Percentiles rank a stretch among this genome's conserved stretches.
Conservation (phyloP, 53 echinoderm and acorn worm genomes). For the Actinopyga echinites region DNA sequence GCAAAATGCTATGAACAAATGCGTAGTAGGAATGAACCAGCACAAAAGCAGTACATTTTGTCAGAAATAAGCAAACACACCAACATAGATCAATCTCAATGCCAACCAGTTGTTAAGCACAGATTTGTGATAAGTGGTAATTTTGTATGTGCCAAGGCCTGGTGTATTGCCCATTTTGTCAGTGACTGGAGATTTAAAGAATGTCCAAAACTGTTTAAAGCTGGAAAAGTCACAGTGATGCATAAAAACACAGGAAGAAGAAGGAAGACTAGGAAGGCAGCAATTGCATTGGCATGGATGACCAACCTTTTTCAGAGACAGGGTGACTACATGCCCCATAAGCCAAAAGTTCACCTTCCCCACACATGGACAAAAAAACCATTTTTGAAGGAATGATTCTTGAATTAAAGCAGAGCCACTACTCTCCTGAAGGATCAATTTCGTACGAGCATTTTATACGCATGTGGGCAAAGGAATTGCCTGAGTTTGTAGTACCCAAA, state of each 20-base stretch:
- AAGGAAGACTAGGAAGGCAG: not conserved
- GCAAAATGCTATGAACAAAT: too few species aligned
- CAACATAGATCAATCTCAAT: too few species aligned
- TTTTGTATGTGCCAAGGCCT: not conserved
- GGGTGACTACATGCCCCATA: conserved; percentile 28
- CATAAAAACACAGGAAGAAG: not conserved
- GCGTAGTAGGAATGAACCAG: too few species aligned
- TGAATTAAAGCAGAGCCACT: not conserved
- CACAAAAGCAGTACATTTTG: too few species aligned
- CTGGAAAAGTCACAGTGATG: not conserved
- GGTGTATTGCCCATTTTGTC: not conserved
- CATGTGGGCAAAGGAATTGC: not conserved
- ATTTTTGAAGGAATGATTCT: conserved; percentile 1
- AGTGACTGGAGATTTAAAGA: conserved; percentile 8
- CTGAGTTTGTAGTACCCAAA: not conserved
- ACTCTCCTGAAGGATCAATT: not conserved
- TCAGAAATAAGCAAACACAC: too few species aligned
- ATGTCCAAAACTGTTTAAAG: not conserved
- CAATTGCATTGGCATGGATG: not conserved
- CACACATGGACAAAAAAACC: not conserved
- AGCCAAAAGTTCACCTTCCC: not conserved
- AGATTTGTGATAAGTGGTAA: not conserved
- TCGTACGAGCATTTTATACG: conserved; percentile 2
- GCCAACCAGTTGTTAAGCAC: too few species aligned
- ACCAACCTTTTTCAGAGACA: not conserved